phyloP scores from a whole-genome alignment of 2,797 vertebrate species.

The Chelonia mydas region DNA sequence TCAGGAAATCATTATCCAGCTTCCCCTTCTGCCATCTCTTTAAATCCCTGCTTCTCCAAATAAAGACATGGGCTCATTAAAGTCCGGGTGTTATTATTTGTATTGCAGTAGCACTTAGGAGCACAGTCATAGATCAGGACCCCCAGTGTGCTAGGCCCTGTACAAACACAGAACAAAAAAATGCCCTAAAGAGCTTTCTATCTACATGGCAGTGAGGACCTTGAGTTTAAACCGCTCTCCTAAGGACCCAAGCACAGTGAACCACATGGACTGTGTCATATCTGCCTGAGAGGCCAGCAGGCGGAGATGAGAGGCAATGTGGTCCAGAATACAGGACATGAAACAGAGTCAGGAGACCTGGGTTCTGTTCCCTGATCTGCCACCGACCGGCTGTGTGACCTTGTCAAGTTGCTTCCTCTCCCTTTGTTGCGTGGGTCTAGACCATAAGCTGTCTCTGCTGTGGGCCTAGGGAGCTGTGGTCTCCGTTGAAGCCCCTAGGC shows the following conservation, averaged over 20 bases:
- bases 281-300: not conserved
- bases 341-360: not conserved
- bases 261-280: not conserved
- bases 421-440: not conserved
- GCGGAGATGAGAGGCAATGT: not conserved
- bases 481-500: not conserved
- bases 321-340: not conserved
- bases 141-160: fast-evolving
- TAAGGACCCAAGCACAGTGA: fast-evolving
- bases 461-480: not conserved
- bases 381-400: not conserved
- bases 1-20: not conserved
- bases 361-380: not conserved
- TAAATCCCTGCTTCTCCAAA: not conserved
- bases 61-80: not conserved
- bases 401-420: not conserved
- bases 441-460: not conserved
- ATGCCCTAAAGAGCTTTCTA: not conserved
- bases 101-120: not conserved
- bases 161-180: not conserved
- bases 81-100: not conserved
- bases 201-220: not conserved
- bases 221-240: not conserved
- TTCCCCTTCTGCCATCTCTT: fast-evolving
- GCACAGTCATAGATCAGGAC: not conserved